A percentile compares a stretch with the other conserved stretches of the same genome.
These are phyloP conservation scores for Epizoanthus stellaris DNA, from an alignment of 92 coral and sea anemone genomes.

Conservation along the genomic window DNA sequence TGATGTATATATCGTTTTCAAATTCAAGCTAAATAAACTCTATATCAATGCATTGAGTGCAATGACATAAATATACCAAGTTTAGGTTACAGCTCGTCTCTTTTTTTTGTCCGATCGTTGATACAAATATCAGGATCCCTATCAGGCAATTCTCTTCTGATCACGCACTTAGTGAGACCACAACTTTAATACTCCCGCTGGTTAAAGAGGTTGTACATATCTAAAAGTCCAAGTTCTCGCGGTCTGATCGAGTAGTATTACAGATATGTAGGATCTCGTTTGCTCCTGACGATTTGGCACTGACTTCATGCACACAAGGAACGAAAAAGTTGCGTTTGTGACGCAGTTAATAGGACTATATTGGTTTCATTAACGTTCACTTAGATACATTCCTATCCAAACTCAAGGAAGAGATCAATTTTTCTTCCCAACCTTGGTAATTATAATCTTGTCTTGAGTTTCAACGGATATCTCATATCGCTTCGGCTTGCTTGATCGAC, in stretches of 20 bases:
- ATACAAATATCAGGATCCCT: not conserved
- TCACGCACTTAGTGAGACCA: not conserved
- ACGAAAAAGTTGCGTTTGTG: not conserved
- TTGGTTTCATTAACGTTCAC: constrained; percentile 7
- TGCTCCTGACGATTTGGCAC: not conserved
- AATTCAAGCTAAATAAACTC: too few species aligned
- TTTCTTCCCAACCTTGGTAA: not conserved
- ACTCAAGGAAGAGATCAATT: not conserved
- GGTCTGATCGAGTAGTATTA: not conserved
- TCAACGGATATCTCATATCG: not conserved
- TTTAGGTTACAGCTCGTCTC: not conserved
- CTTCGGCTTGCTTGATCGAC: too few species aligned
- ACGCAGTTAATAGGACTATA: constrained; percentile 30
- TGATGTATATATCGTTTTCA: too few species aligned
- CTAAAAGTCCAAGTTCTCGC: not conserved
- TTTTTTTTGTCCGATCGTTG: not conserved
- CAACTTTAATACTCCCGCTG: not conserved
- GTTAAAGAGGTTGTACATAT: not conserved
- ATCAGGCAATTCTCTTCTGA: not conserved
- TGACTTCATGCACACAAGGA: not conserved
- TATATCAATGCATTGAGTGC: too few species aligned
- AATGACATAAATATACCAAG: too few species aligned
- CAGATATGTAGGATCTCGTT: not conserved
- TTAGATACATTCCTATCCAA: too few species aligned
- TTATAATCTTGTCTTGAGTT: not conserved